Percentiles rank a stretch among this genome's conserved stretches.
phyloP scores from a whole-genome alignment of 92 coral and sea anemone species.

The Ricordea florida region DNA sequence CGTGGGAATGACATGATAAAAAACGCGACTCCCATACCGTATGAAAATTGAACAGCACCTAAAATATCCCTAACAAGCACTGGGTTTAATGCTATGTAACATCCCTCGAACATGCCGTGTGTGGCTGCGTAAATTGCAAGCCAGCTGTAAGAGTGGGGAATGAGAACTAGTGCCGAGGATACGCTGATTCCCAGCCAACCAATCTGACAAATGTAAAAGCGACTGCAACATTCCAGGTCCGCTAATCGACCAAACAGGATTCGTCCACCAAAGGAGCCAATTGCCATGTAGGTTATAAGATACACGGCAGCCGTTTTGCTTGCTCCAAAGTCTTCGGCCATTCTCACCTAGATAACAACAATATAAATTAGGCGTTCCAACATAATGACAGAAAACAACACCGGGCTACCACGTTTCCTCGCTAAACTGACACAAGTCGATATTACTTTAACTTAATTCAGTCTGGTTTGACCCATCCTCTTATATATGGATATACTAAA shows the following conservation, averaged over 20 bases:
- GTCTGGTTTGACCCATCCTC: no score
- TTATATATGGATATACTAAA: no score
- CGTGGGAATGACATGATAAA: constrained; percentile 42
- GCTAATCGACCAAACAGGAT: constrained; percentile 61
- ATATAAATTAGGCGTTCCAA: background rate
- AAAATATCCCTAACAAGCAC: constrained; percentile 57
- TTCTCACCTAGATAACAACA: constrained; percentile 31
- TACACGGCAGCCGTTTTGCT: constrained; percentile 32
- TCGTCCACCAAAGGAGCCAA: constrained; percentile 66
- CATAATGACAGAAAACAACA: background rate
- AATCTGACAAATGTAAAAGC: constrained; percentile 47
- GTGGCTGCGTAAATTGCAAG: constrained; percentile 44
- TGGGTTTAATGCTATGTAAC: constrained; percentile 45
- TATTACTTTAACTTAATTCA: no score
- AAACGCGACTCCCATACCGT: constrained; percentile 56
- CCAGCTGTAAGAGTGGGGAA: constrained; percentile 46
- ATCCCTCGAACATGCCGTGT: constrained; percentile 69
- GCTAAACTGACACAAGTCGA: no score
- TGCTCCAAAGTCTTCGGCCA: constrained; percentile 52
- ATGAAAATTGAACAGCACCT: constrained; percentile 47
- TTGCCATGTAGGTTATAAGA: constrained; percentile 56
- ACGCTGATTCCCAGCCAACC: constrained; percentile 52
- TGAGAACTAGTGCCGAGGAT: constrained; percentile 42
- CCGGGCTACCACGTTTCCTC: no score
- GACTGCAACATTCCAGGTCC: constrained; percentile 47